Evolutionary conservation across 2,797 vertebrate species (phyloP), one percentile per base, ranked within the genome.

Genomic region (Psittacula echo): DNA sequence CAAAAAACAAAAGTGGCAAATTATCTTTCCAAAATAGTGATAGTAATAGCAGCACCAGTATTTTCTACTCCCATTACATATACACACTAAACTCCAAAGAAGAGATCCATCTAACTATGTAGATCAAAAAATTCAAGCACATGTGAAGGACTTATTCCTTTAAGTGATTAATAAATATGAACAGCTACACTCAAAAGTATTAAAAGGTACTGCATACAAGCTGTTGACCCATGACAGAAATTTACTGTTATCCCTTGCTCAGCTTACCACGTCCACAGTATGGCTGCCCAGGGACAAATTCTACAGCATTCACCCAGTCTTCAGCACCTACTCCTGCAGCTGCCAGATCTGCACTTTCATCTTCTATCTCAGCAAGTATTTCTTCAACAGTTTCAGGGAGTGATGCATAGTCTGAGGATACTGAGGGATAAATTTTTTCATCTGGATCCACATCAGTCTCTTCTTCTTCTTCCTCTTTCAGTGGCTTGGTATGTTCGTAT

Each of bases 281-380:
- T 6, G 99, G 99, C 97, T 99, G 99, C 91, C 99, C 99, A 61
- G 99, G 99, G 76, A 99, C 98, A 96, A 99, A 99, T 97, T 99
- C 99, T 1, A 99, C 98, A 34, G 99, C 99, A 78, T 99, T 99
- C 97, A 99, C 99, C 99, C 99, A 99, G 97, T 99, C 99, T 96
- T 98, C 98, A 65, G 98, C 98, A 84, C 98, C 98, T 15, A 98
- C 97, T 89, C 98, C 98, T 62, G 98, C 90, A 27, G 91, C 88
- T 93, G 97, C 94, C 91, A 98, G 93, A 87, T 96, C 95, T 44
- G 68, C 48, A 87, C 66, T 97, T 97, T 97, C 96, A 76, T 97
- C 97, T 95, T 98, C 97, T 19, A 98, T 91, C 90, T 98, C 97
- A 37, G 93, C 84, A 76, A 96, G 94, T 83, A 96, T 97, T 80